Percentiles rank a stretch among this genome's conserved stretches.
These are phyloP conservation scores for Ceriagrion tenellum DNA, from an alignment of 2,888 invertebrate genomes.

Conservation along the genomic window DNA sequence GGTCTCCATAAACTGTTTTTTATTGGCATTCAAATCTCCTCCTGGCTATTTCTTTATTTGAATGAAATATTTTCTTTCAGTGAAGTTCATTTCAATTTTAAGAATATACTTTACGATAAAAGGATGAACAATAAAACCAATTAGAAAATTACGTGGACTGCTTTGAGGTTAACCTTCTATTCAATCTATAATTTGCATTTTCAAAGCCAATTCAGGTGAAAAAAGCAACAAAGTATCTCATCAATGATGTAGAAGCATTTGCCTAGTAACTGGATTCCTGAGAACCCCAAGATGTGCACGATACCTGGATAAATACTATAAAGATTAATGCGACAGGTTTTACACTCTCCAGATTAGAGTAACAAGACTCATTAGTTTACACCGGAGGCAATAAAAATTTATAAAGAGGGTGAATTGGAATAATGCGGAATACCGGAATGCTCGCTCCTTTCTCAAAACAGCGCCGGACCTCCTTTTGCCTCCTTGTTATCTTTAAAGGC, in stretches of 20 bases:
- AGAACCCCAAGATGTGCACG: not conserved
- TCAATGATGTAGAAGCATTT: not conserved
- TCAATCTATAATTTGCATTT: no score
- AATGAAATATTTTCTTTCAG: no score
- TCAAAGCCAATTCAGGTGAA: not conserved
- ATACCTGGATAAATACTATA: not conserved
- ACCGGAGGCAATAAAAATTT: not conserved
- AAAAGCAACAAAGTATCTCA: not conserved
- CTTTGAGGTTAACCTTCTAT: no score
- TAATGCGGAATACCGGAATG: slow-evolving; percentile 34
- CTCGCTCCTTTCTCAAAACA: not conserved
- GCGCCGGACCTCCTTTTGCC: slow-evolving; percentile 21
- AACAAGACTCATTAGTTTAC: not conserved
- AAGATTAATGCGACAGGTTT: slow-evolving; percentile 22
- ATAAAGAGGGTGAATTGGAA: not conserved
- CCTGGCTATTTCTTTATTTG: no score
- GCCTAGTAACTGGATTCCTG: not conserved
- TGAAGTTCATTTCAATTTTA: no score
- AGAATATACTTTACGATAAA: no score
- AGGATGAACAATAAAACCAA: no score
- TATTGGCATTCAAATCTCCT: no score
- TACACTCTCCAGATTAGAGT: not conserved
- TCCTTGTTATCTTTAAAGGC: slow-evolving; percentile 66
- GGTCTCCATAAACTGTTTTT: no score
- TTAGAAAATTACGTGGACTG: no score